These are phyloP conservation scores for Florisuga fusca DNA, from an alignment of 2,797 vertebrate species.

Conservation along the genomic window DNA sequence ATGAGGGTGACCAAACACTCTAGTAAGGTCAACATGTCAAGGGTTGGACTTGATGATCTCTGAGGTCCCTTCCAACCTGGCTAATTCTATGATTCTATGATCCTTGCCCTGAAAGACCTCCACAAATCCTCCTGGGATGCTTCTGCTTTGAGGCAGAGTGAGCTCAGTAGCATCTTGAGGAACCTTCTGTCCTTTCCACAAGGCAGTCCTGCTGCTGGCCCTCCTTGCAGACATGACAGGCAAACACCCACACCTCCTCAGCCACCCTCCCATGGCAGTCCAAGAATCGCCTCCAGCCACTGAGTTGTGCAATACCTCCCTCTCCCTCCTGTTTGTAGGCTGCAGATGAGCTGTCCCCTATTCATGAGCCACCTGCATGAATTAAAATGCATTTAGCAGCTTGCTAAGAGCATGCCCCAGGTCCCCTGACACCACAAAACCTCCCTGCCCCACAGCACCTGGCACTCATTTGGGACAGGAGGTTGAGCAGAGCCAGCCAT, in stretches of 20 bases:
- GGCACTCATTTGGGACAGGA: neutral
- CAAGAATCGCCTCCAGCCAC: neutral
- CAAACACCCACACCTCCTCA: accelerated
- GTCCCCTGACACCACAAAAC: neutral
- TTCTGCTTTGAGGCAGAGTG: neutral
- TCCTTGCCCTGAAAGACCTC: neutral
- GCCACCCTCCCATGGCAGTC: neutral
- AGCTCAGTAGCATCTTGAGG: neutral
- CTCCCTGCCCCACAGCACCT: neutral
- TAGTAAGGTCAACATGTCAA: neutral
- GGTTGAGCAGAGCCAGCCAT: neutral
- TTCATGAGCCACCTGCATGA: neutral
- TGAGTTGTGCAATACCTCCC: neutral
- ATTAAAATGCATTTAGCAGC: neutral
- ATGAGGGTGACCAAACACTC: neutral
- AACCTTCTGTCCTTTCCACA: neutral
- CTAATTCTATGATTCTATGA: too few relatives aligned
- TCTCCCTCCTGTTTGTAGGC: neutral
- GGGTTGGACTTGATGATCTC: too few relatives aligned
- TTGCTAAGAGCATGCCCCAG: neutral
- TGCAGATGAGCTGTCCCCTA: neutral
- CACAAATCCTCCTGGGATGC: neutral
- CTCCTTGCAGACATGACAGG: neutral
- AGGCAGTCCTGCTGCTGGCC: neutral
- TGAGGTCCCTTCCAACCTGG: too few relatives aligned